phyloP scores from a whole-genome alignment of 2,797 vertebrate species.

The Semotilus atromaculatus region DNA sequence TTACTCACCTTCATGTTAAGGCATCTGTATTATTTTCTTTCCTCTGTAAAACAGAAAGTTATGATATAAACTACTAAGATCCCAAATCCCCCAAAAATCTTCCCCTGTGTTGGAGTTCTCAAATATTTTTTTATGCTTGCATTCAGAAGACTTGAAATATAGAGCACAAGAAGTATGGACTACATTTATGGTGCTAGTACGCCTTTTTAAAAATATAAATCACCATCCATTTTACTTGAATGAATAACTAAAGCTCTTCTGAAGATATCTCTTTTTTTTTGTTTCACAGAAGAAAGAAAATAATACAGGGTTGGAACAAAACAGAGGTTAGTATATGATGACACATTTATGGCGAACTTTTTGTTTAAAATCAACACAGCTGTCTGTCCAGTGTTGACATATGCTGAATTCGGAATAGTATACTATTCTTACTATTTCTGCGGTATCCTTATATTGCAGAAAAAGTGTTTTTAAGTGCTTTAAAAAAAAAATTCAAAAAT shows the following conservation, averaged over 20 bases:
- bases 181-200: not conserved
- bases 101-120: not conserved
- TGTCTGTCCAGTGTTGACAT: not conserved
- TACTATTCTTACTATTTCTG: not conserved
- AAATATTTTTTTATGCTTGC: not conserved
- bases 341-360: not conserved
- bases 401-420: not conserved
- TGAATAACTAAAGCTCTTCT: slow-evolving; percentile 5
- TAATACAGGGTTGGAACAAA: slow-evolving; percentile 31
- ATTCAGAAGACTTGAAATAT: slow-evolving; percentile 13
- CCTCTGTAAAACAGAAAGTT: slow-evolving; percentile 1
- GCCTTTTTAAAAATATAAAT: not conserved
- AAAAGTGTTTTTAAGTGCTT: not conserved
- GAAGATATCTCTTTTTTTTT: slow-evolving; percentile 23
- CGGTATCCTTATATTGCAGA: not conserved
- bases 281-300: slow-evolving; percentile 37
- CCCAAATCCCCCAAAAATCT: not conserved
- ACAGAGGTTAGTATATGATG: slow-evolving; percentile 39
- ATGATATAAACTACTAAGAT: not conserved
- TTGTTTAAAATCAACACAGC: not conserved
- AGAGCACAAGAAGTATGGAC: not conserved
- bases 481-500: too few species aligned
- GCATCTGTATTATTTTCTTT: not conserved
- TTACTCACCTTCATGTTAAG: slow-evolving; percentile 7
- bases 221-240: slow-evolving; percentile 10